Evolutionary conservation across 1,140 invertebrate genomes (phyloP), one percentile per base, ranked within the genome.

Genomic region (Rhyacophila brunnea): DNA sequence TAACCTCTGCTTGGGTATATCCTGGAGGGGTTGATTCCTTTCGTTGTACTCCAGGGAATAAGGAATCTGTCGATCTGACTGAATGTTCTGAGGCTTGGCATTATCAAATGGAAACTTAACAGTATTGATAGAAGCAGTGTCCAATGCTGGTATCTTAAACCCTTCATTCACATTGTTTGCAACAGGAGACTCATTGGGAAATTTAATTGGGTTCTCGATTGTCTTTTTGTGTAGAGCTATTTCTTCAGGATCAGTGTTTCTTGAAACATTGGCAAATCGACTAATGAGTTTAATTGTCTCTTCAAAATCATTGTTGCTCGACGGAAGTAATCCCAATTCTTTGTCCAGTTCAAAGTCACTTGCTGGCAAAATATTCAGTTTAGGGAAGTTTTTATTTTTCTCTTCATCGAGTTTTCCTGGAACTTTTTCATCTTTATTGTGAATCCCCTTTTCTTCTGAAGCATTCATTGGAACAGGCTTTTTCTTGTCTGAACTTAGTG

Each of bases 261-360:
- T 48, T 10, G 57, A 58, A 15, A 64, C 57, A 45, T 59, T 57
- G 13, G 62, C 62, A 36, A 47, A 48, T 9, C 42, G 51, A 35
- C 57, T 56, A 14, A 64, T 59, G 6, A 46, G 52, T 48, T 60
- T 64, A 43, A 64, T 57, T 34, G 59, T 64, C 17, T 64, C 62
- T 57, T 64, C 62, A 11, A 64, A 46, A 43, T 64, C 61, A 14
- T 45, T 52, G n/a, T 50, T 38, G 43, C 18, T 11, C 3, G 11
- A 40, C 11, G 11, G 38, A 15, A 40, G 3, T 13, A 15, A 4
- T 40, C 23, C 23, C 23, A 28, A 28, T 40, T 40, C 11, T 40
- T 13, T 40, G 38, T 40, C 15, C 38, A 13, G 11, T n/a, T 40
- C 15, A 13, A 40, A 40, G 5, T 13, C 38, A 13, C n/a, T 40